A percentile compares a stretch with the other conserved stretches of the same genome.
Conservation (phyloP, 2,797 vertebrate genomes). For the Sylvilagus floridanus region DNA sequence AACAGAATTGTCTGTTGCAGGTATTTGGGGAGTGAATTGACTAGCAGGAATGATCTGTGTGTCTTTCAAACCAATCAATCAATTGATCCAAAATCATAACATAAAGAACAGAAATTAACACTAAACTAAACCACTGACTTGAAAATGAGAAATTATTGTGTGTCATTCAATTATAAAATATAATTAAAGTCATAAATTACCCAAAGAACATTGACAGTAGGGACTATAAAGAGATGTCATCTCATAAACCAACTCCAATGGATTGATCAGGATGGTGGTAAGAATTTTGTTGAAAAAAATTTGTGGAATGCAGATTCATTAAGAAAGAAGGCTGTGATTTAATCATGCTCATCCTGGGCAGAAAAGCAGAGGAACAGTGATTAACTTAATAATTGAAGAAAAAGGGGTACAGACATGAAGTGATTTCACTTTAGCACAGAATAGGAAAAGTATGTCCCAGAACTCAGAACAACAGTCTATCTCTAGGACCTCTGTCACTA, state of each 20-base stretch:
- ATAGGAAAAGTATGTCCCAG: background rate
- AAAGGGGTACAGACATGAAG: background rate
- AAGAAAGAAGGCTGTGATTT: background rate
- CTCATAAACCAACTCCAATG: background rate
- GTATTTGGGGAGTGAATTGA: too few species aligned
- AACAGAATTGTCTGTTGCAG: too few species aligned
- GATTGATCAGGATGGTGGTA: background rate
- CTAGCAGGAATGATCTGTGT: too few species aligned
- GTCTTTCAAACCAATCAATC: too few species aligned
- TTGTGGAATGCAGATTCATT: background rate
- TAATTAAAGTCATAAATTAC: conserved; percentile 20
- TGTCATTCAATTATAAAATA: background rate
- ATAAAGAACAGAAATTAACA: background rate
- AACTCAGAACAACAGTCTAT: background rate
- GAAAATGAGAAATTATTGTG: background rate
- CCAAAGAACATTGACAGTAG: background rate
- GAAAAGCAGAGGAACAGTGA: background rate
- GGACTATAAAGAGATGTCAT: background rate
- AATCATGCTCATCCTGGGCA: background rate
- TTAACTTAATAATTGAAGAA: background rate
- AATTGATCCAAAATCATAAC: background rate
- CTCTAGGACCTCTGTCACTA: background rate
- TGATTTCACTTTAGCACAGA: background rate
- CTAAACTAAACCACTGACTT: background rate
- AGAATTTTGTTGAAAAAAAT: background rate